Evolutionary conservation across 2,888 invertebrate species (phyloP).

Genomic region (Athrips mouffetella): DNA sequence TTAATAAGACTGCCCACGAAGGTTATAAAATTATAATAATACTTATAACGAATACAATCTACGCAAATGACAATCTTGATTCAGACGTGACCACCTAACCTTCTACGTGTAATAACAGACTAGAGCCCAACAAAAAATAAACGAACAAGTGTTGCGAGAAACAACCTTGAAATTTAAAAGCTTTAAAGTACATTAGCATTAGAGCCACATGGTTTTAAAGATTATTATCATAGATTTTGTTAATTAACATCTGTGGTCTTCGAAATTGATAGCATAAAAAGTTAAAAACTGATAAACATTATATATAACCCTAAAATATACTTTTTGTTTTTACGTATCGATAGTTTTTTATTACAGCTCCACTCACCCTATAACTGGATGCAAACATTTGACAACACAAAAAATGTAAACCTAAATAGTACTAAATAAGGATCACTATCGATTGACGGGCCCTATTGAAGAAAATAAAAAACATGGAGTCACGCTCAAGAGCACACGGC

Average conservation of each 20-base stretch:
- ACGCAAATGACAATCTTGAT: slow-evolving; percentile 35
- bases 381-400: slow-evolving; percentile 13
- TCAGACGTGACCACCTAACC: slow-evolving; percentile 47
- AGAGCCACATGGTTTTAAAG: slow-evolving; percentile 8
- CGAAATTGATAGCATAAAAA: background rate
- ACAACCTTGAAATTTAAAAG: slow-evolving; percentile 14
- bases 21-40: too few species aligned
- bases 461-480: slow-evolving; percentile 42
- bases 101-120: slow-evolving; percentile 38
- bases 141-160: slow-evolving; percentile 13
- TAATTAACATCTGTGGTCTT: background rate
- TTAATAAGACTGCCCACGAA: slow-evolving; percentile 31
- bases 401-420: slow-evolving; percentile 17
- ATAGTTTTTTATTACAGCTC: slow-evolving; percentile 14
- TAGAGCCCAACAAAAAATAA: slow-evolving; percentile 26
- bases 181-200: slow-evolving; percentile 21
- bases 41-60: slow-evolving; percentile 41
- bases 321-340: slow-evolving; percentile 13
- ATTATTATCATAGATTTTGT: background rate
- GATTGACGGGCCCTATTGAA: slow-evolving; percentile 19
- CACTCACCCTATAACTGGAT: slow-evolving; percentile 19
- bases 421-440: slow-evolving; percentile 28
- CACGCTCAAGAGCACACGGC: slow-evolving; percentile 51
- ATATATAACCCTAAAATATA: too few species aligned
- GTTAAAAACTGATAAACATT: background rate